Base-by-base conservation (phyloP, 2,888 invertebrate species). In the Pelosia muscerda region DNA sequence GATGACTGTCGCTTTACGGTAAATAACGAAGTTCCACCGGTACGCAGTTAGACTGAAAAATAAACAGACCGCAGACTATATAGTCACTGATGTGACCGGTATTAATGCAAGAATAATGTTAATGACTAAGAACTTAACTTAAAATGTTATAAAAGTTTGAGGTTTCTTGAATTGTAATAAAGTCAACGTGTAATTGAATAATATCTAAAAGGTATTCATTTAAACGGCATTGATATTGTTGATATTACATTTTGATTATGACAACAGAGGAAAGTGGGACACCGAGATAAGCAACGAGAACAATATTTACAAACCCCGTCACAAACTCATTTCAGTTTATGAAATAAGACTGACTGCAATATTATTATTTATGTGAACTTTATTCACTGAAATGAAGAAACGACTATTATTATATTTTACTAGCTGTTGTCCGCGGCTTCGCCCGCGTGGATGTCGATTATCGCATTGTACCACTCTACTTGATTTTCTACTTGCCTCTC, bases 271-370 rank as follows among this genome's bases (percentile, higher is more conserved):
- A 66, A 67, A 63, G 26, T 58, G 22, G 53, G 13, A 58, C 57
- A 49, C 67, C 11, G 55, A 42, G 31, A 15, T 63, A 58, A 62
- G 66, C 62, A 62, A 58, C 34, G 49, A 8, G 63, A 57, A 63
- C 58, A 67, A 58, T 67, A 67, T 67, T 67, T 63, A 63, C 67
- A 67, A 63, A 58, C 34, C 28, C 67, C 57, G 63, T 63, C 62
- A 63, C 67, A 67, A 67, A 25, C 63, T 67, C 67, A 67, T 67
- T 67, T 63, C 63, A 58, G 25, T 57, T 66, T 67, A 67, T 67
- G 67, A 63, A 67, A 63, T 58, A 63, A 67, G 58, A 57, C 67
- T 58, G 58, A 57, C 67, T 58, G 28, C 53, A 67, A 58, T 58
- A 57, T 31, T 56, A 66, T 62, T 31, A 63, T 66, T 62, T 66